Evolutionary conservation across 2,797 vertebrate species (phyloP), one percentile per base, ranked within the genome.

Genomic region (Danio kyathit): DNA sequence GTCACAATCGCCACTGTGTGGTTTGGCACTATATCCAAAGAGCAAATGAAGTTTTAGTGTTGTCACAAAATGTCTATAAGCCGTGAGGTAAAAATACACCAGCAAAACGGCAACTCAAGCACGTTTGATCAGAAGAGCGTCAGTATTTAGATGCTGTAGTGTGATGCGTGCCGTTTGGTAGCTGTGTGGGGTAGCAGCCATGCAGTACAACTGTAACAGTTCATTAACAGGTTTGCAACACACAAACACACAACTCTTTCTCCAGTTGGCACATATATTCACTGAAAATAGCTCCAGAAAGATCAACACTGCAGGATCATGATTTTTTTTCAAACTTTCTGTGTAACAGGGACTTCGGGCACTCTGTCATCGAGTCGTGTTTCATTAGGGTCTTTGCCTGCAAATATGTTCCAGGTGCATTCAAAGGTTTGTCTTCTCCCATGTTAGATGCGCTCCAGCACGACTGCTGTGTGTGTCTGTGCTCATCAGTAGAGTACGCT

Each of bases 1-100:
- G 84, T 67, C 86, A 83, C 81, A 66, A 84, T 87, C 80, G 83
- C 87, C 89, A 85, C 84, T 79, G 83, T 64, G 76, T 85, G 84
- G 85, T 90, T 93, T 93, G 92, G 94, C 93, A 94, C 91, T 73
- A 89, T 83, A 85, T 69, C 49, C 48, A 79, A 83, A 83, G 83
- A 82, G 43, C 60, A 6, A 40, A 52, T 14, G 3, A 16, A 11
- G 63, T 48, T 52, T 52, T 74, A 76, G 59, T 79, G 40, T 83
- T 76, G 79, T 74, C 78, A 82, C 41, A 66, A 86, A 76, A 77
- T 17, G 76, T 59, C 51, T 69, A 13, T 48, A 9, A 84, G 86
- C 88, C 88, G 81, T 83, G 82, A 83, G 83, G 80, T 87, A 65
- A 79, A 60, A 63, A 85, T 79, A 54, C 75, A 83, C 82, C 83